A percentile compares a stretch with the other conserved stretches of the same genome.
Evolutionary conservation across 30 jellyfish, hydroid and myxozoan genomes (phyloP).

Genomic region (Turritopsis dohrnii): DNA sequence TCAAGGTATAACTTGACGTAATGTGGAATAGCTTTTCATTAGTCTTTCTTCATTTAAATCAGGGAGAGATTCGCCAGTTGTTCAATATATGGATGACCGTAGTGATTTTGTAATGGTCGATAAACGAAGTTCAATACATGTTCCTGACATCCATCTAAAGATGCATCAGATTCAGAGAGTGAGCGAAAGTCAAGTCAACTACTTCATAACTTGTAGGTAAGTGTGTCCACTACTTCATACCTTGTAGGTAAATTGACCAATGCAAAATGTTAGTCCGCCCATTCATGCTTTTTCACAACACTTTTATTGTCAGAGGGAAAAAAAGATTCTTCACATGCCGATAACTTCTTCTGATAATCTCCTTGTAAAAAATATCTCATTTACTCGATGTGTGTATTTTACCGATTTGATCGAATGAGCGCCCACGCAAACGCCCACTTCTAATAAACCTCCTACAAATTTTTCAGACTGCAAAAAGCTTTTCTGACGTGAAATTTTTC

Average conservation of each 20-base stretch:
- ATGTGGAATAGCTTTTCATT: too few species aligned
- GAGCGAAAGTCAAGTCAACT: slow-evolving; percentile 69
- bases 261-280: too few species aligned
- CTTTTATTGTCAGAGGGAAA: too few species aligned
- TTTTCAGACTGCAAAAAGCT: too few species aligned
- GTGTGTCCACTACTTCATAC: not conserved
- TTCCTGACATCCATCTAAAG: slow-evolving; percentile 11
- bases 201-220: slow-evolving; percentile 47
- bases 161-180: slow-evolving; percentile 84
- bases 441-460: too few species aligned
- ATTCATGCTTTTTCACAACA: too few species aligned
- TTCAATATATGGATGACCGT: not conserved
- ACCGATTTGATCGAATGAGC: not conserved
- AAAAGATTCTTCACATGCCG: too few species aligned
- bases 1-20: too few species aligned
- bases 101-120: slow-evolving; percentile 21
- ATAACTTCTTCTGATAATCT: not conserved
- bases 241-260: too few species aligned
- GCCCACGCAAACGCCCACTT: too few species aligned
- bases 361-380: not conserved
- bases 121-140: slow-evolving; percentile 11
- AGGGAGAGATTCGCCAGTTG: not conserved
- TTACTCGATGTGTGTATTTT: not conserved
- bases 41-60: not conserved
- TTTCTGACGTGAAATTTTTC: too few species aligned